These are phyloP conservation scores for Pogonomyrmex barbatus DNA, from an alignment of 1,140 invertebrate species.

Conservation along the genomic window DNA sequence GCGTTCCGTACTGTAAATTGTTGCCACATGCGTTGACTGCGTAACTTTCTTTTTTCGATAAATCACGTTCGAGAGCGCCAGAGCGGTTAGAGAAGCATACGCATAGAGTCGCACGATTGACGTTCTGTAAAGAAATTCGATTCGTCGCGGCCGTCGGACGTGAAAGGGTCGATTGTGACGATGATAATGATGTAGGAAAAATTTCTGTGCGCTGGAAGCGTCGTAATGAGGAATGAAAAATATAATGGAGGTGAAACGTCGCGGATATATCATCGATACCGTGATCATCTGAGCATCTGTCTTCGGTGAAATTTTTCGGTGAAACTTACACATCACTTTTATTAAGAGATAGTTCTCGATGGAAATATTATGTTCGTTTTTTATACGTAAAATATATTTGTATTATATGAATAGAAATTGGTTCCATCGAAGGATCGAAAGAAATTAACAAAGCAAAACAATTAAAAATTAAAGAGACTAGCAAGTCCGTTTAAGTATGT, in stretches of 20 bases:
- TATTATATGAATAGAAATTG: too few relatives aligned
- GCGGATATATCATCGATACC: background rate
- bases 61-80: conserved; percentile 63
- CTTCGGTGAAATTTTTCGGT: background rate
- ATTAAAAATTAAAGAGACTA: background rate
- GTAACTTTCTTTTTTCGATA: conserved; percentile 52
- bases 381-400: background rate
- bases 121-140: conserved; percentile 47
- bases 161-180: conserved; percentile 44
- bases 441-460: background rate
- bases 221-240: conserved; percentile 44
- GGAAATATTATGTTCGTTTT: conserved; percentile 4
- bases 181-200: conserved; percentile 50
- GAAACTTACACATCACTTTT: background rate
- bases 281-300: background rate
- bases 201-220: conserved; percentile 4
- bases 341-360: too few relatives aligned
- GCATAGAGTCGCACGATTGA: conserved; percentile 40
- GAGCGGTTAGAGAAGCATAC: conserved; percentile 3
- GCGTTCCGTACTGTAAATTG: conserved; percentile 44
- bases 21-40: conserved; percentile 23
- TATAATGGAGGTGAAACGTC: conserved; percentile 17
- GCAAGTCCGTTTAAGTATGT: background rate
- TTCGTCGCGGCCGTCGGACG: conserved; percentile 33
- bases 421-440: background rate